Evolutionary conservation across 2,113 vertebrate species (phyloP).

Genomic region (Aegotheles bennettii): DNA sequence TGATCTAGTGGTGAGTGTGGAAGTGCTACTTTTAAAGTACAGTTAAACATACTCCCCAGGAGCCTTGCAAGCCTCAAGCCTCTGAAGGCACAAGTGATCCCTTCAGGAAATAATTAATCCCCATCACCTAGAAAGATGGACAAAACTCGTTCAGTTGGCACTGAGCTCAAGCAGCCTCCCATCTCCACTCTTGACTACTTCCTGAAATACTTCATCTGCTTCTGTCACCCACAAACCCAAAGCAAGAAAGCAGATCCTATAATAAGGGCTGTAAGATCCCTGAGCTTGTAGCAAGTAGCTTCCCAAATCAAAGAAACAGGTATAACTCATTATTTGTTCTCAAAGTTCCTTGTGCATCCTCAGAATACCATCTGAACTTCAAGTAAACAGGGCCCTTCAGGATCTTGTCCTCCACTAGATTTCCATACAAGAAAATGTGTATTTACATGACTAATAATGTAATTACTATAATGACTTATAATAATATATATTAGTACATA

Average conservation of each 20-base stretch:
- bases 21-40: neutral
- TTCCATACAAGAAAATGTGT: neutral
- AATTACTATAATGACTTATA: constrained; percentile 7
- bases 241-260: neutral
- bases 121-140: neutral
- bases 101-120: neutral
- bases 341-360: neutral
- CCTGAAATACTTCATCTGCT: neutral
- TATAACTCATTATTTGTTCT: neutral
- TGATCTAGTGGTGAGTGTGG: neutral
- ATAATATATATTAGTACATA: neutral
- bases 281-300: neutral
- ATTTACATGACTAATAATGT: constrained; percentile 22
- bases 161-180: neutral
- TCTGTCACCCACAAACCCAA: neutral
- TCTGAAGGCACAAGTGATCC: fast-evolving
- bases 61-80: neutral
- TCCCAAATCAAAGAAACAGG: neutral
- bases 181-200: neutral
- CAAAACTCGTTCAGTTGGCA: neutral
- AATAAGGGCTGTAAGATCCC: neutral
- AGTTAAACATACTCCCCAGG: neutral
- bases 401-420: neutral
- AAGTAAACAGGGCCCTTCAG: neutral
- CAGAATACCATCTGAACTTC: neutral